phyloP scores from a whole-genome alignment of 2,113 vertebrate genomes.

The Microcebus tavaratra region DNA sequence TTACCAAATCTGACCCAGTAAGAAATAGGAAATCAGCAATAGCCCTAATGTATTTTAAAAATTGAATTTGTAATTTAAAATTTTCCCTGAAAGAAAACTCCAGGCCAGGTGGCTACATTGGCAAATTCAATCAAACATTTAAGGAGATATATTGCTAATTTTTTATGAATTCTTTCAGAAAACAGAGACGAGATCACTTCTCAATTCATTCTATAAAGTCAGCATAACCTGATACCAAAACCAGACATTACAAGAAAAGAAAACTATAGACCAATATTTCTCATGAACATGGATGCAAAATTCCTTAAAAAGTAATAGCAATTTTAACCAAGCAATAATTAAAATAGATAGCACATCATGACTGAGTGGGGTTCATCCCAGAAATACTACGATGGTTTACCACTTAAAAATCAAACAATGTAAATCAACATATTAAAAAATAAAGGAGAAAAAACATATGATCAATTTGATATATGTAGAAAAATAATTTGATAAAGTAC shows the following conservation, averaged over 20 bases:
- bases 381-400: not conserved
- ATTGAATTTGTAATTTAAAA: conserved; percentile 7
- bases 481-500: not conserved
- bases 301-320: not conserved
- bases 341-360: not conserved
- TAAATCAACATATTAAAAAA: not conserved
- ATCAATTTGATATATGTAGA: not conserved
- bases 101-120: not conserved
- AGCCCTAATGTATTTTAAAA: not conserved
- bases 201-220: not conserved
- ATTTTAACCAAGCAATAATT: not conserved
- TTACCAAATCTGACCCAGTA: not conserved
- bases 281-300: not conserved
- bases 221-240: not conserved
- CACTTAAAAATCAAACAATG: not conserved
- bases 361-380: not conserved
- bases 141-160: not conserved
- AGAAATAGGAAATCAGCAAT: not conserved
- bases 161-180: not conserved
- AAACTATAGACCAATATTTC: not conserved
- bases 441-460: not conserved
- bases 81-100: not conserved
- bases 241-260: not conserved
- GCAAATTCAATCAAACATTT: not conserved
- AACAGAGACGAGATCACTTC: not conserved